Conservation (phyloP, 1,140 invertebrate species). For the Aphis gossypii region DNA sequence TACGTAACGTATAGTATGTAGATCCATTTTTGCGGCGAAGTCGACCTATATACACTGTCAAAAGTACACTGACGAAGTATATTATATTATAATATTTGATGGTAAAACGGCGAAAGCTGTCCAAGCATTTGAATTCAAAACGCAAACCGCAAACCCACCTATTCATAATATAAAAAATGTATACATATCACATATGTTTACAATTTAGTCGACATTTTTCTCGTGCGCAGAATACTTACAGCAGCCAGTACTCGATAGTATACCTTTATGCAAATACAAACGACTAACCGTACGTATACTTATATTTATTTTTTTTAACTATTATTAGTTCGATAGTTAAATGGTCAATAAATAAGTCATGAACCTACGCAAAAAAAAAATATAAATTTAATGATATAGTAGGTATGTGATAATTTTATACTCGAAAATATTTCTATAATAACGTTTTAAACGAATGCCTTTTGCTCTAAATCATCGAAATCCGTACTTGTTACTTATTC, state of each 20-base stretch:
- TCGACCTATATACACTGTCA: not conserved
- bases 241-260: not conserved
- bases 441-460: not conserved
- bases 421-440: not conserved
- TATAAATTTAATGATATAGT: not conserved
- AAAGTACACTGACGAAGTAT: not conserved
- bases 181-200: not conserved
- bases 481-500: not conserved
- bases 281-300: not conserved
- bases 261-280: no score
- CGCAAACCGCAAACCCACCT: not conserved
- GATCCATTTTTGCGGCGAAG: not conserved
- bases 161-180: not conserved
- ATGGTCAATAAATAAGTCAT: not conserved
- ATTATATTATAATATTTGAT: constrained; percentile 2
- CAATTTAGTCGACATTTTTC: not conserved
- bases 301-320: not conserved
- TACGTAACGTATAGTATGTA: not conserved
- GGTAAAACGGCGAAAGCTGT: not conserved
- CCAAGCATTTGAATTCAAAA: not conserved
- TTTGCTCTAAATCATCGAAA: not conserved
- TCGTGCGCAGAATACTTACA: not conserved
- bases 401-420: no score
- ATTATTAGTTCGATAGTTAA: not conserved
- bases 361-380: not conserved